Conservation (phyloP, 2,888 invertebrate species). For the Pollenia griseotomentosa region DNA sequence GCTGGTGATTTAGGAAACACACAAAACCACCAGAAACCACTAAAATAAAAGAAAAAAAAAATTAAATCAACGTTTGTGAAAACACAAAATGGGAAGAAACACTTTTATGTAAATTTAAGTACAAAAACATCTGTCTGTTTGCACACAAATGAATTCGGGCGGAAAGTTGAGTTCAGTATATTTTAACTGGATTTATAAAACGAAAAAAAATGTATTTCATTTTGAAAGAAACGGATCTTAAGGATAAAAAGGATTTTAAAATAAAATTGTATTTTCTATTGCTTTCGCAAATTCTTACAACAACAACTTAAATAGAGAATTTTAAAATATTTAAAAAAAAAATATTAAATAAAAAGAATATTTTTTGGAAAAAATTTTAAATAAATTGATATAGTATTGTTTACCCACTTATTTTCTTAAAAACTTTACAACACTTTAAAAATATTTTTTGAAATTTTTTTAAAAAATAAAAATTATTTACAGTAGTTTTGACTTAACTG, state of each 20-base stretch:
- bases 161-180: slow-evolving; percentile 9
- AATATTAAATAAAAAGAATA: too few relatives aligned
- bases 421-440: too few relatives aligned
- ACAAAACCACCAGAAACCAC: not conserved
- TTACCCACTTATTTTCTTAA: too few relatives aligned
- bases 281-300: too few relatives aligned
- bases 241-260: not conserved
- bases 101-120: slow-evolving; percentile 53
- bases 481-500: too few relatives aligned
- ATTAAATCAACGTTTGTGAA: not conserved
- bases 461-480: too few relatives aligned
- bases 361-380: too few relatives aligned
- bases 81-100: slow-evolving; percentile 36
- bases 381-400: too few relatives aligned
- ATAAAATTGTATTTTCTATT: not conserved
- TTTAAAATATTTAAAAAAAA: too few relatives aligned
- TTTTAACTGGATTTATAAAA: not conserved
- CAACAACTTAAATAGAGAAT: too few relatives aligned
- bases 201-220: not conserved
- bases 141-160: not conserved
- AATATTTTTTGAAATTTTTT: too few relatives aligned
- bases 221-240: not conserved
- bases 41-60: not conserved
- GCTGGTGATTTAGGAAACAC: not conserved
- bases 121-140: not conserved